These are phyloP conservation scores for Smithornis capensis DNA, from an alignment of 2,113 vertebrate species.

Conservation along the genomic window DNA sequence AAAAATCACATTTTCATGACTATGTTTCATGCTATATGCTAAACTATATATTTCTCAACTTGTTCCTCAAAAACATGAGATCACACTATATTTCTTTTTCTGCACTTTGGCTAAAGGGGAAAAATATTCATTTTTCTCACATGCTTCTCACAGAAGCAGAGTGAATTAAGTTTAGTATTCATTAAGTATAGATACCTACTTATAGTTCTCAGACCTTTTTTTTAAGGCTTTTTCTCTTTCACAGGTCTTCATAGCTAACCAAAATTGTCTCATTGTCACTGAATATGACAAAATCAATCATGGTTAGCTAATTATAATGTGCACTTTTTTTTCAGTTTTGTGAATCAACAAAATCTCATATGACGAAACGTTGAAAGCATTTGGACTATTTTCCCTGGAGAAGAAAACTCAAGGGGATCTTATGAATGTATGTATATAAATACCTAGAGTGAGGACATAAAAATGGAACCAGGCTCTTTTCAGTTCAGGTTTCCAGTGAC, in stretches of 20 bases:
- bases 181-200: neutral
- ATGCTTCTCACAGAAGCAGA: neutral
- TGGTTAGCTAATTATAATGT: neutral
- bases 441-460: neutral
- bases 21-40: neutral
- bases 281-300: neutral
- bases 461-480: neutral
- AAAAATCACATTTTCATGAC: neutral
- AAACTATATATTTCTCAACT: neutral
- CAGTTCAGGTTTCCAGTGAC: neutral
- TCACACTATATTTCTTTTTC: neutral
- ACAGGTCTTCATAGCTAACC: neutral
- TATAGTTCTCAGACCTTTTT: neutral
- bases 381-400: rapidly evolving
- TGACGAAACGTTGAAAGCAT: rapidly evolving
- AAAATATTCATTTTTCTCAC: neutral
- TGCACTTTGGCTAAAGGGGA: neutral
- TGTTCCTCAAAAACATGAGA: neutral
- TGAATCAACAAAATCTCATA: neutral
- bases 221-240: neutral
- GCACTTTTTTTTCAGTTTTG: neutral
- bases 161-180: neutral
- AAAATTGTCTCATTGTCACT: neutral
- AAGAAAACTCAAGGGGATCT: neutral
- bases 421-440: neutral